Evolutionary conservation across 2,888 invertebrate genomes (phyloP), one percentile per base, ranked within the genome.

Genomic region (Cabera pusaria): DNA sequence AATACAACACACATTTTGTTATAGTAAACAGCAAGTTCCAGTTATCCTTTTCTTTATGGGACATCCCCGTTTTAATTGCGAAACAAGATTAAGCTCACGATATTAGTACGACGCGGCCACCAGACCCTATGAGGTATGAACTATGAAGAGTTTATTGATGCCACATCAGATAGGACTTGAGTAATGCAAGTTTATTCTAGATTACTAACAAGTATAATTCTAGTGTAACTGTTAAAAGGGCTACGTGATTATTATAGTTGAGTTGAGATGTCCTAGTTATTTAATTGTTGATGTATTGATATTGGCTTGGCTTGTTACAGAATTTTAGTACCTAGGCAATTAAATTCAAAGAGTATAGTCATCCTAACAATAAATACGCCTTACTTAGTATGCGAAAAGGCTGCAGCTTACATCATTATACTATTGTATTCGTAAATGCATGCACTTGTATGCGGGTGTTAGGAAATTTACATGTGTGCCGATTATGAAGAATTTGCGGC

Each of bases 361-460:
- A n/a, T n/a, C n/a, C n/a, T n/a, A n/a, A n/a, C n/a, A n/a, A n/a
- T n/a, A n/a, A n/a, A n/a, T n/a, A n/a, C n/a, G n/a, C n/a, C n/a
- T n/a, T n/a, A n/a, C n/a, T n/a, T 26, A 29, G 27, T 26, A 32
- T 37, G 33, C 21, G 22, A 24, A 43, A 38, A 33, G 14, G 14
- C 5, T 14, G 26, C 6, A 10, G 10, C 36, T 35, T 22, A n/a
- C 41, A 23, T 25, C 29, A 42, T 27, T 33, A 26, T 19, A 26
- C 20, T 17, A 37, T 21, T 36, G 47, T 39, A 42, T 40, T 40
- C 34, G 9, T 34, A 40, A 18, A 32, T 26, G 12, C 32, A 39
- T 28, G 8, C 16, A 21, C 9, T 22, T 17, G 20, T 25, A 49
- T 52, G 44, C 52, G 41, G 45, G 47, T 18, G 38, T 48, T 45